Evolutionary conservation across 64 coral and sea anemone genomes (phyloP).

Genomic region (Montipora efflorescens): DNA sequence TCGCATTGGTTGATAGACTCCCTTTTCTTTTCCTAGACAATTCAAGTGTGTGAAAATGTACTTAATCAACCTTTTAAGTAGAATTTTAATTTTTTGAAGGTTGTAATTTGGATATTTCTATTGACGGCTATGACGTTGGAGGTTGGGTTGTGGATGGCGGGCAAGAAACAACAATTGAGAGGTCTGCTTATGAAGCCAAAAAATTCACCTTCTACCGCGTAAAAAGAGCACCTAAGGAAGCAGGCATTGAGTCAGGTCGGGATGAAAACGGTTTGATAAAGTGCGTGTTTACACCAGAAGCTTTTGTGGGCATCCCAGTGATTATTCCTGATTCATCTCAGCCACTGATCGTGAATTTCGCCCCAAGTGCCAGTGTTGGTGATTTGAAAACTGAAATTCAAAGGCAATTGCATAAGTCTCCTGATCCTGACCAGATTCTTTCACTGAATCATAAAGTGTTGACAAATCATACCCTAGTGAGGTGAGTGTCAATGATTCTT

Average conservation of each 20-base stretch:
- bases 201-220: conserved; percentile 63
- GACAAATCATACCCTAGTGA: neutral
- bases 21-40: neutral
- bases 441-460: neutral
- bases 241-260: conserved; percentile 38
- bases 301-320: neutral
- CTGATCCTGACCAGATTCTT: neutral
- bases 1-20: too few species aligned
- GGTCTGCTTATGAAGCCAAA: conserved; percentile 38
- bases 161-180: conserved; percentile 14
- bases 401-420: neutral
- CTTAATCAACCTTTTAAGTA: neutral
- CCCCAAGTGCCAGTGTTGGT: conserved; percentile 13
- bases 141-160: conserved; percentile 36
- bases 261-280: conserved; percentile 27
- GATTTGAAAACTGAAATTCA: neutral
- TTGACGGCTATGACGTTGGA: conserved; percentile 61
- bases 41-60: neutral
- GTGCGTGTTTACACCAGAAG: conserved; percentile 46
- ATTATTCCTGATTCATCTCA: neutral
- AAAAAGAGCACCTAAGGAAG: conserved; percentile 36
- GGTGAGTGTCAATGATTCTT: neutral
- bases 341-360: neutral
- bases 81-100: neutral
- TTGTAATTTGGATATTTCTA: conserved; percentile 49